A percentile compares a stretch with the other conserved stretches of the same genome.
Conservation (phyloP, 92 coral and sea anemone species). For the Heteractis magnifica region DNA sequence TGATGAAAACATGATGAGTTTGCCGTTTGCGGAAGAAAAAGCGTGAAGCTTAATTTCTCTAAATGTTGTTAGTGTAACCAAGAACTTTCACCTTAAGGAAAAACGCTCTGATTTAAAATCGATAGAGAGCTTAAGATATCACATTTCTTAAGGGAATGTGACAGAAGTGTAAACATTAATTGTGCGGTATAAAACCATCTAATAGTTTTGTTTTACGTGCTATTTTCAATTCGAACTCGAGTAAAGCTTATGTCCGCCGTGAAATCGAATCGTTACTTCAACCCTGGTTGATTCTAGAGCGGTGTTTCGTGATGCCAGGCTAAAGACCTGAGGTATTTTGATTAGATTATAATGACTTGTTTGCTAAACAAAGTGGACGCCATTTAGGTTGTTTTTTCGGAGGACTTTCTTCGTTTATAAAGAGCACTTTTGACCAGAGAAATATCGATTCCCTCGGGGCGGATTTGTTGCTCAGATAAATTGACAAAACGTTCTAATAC, state of each 20-base stretch:
- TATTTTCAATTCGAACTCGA: neutral
- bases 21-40: too few species aligned
- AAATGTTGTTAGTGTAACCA: neutral
- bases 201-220: neutral
- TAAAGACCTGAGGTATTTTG: neutral
- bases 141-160: slow-evolving; percentile 5
- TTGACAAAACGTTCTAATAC: neutral
- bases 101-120: neutral
- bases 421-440: neutral
- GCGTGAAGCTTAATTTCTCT: too few species aligned
- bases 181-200: neutral
- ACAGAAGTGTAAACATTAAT: slow-evolving; percentile 4
- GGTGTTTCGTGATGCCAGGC: neutral
- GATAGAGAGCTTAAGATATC: slow-evolving; percentile 17
- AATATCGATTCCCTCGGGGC: neutral
- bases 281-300: neutral
- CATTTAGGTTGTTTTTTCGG: neutral
- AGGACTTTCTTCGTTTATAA: neutral
- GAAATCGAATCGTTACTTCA: neutral
- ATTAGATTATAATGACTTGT: neutral
- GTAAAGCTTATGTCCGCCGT: neutral
- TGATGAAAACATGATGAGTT: too few species aligned
- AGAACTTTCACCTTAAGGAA: slow-evolving; percentile 16
- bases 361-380: neutral
- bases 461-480: neutral